Evolutionary conservation across 2,113 vertebrate genomes (phyloP), one percentile per base, ranked within the genome.

Genomic region (Calyptomena viridis): DNA sequence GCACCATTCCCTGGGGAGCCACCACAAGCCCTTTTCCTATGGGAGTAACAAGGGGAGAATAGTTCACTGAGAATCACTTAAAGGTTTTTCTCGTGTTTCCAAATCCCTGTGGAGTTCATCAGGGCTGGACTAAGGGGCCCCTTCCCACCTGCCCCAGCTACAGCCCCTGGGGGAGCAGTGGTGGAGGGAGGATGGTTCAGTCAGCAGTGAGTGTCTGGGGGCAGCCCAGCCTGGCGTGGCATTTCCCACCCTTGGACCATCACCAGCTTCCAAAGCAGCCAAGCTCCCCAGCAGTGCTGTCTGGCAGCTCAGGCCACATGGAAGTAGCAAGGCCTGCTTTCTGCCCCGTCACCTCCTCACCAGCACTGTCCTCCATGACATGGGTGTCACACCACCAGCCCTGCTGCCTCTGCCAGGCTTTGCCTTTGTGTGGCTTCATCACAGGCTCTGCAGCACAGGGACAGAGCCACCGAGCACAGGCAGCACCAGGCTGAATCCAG

Each of bases 341-440:
- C 44, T 46, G 44, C 44, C 44, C 67, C 2, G 1, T 37, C 92
- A 62, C 69, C 63, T 76, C 5, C 1, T 22, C 20, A 30, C 28
- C 64, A 55, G 44, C 7, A 4, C 47, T 56, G 40, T 31, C 75
- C 60, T 50, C 14, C 5, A 1, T 3, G 10, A 13, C 28, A 25
- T 27, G 15, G 31, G 9, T 14, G 16, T 60, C 46, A 15, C 18
- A 1, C 35, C 0, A 0, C 39, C 50, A 52, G 33, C 52, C 37
- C 46, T 1, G 0, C 62, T 39, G 46, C 78, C 18, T 44, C 13
- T 75, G 76, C 42, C 0, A 2, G 33, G 50, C 68, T 73, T 33
- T 44, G 58, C 72, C 53, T 87, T 37, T 53, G 31, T 22, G 3
- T 5, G 7, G 15, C n/a, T 24, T 22, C 30, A 5, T 1, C 7